These are phyloP conservation scores for Drosophila phalerata DNA, from an alignment of 2,888 invertebrate genomes.

Conservation along the genomic window DNA sequence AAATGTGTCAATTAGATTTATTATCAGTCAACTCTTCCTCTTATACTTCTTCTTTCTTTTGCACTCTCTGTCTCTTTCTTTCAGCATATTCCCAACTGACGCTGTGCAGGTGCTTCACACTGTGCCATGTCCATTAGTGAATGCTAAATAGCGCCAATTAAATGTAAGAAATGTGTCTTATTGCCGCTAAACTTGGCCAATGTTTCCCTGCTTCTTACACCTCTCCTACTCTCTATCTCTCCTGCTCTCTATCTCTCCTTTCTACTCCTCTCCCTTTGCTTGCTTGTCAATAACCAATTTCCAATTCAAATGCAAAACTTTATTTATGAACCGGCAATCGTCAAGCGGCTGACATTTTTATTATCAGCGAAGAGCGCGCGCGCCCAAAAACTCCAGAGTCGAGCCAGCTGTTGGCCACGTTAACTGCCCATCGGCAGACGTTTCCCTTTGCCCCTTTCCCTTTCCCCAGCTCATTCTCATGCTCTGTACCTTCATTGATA, in stretches of 20 bases:
- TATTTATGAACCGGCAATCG: slow-evolving; percentile 82
- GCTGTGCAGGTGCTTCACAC: slow-evolving; percentile 65
- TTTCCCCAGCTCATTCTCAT: slow-evolving; percentile 6
- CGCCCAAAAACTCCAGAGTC: slow-evolving; percentile 60
- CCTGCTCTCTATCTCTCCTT: background rate
- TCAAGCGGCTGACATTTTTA: slow-evolving; percentile 83
- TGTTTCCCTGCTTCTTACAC: background rate
- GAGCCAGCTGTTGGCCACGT: slow-evolving; percentile 66
- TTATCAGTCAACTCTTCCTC: slow-evolving; percentile 77
- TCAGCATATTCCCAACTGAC: slow-evolving; percentile 11
- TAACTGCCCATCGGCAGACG: slow-evolving; percentile 32
- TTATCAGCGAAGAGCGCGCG: slow-evolving; percentile 74
- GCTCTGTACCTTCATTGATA: slow-evolving; percentile 31
- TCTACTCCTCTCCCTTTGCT: background rate
- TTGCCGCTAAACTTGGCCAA: slow-evolving; percentile 28
- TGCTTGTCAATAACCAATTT: slow-evolving; percentile 51
- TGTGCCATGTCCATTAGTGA: slow-evolving; percentile 76
- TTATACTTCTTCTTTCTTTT: slow-evolving; percentile 33
- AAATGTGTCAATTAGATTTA: slow-evolving; percentile 86
- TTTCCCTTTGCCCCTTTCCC: slow-evolving; percentile 9
- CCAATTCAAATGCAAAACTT: slow-evolving; percentile 75
- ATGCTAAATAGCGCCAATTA: slow-evolving; percentile 79
- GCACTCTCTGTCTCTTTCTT: slow-evolving; percentile 8
- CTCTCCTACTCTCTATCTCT: background rate
- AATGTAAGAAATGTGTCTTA: slow-evolving; percentile 72